Evolutionary conservation across 2,797 vertebrate genomes (phyloP).

Genomic region (Emys orbicularis): DNA sequence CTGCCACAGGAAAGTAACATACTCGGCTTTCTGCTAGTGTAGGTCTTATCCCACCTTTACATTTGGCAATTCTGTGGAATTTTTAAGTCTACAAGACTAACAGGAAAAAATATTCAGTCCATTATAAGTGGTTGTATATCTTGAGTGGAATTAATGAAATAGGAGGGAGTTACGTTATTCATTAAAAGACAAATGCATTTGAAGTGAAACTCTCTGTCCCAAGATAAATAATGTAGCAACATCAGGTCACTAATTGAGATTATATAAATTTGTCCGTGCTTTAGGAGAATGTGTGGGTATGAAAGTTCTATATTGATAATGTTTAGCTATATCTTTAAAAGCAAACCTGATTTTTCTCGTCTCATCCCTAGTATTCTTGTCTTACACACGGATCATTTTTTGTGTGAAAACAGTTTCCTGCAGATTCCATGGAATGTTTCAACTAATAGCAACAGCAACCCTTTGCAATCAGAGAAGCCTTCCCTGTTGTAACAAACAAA

Average conservation of each 20-base stretch:
- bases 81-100: neutral
- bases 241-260: neutral
- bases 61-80: neutral
- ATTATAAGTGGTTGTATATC: rapidly evolving
- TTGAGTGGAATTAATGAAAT: neutral
- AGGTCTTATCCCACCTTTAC: neutral
- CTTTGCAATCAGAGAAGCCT: neutral
- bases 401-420: neutral
- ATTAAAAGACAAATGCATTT: neutral
- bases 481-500: neutral
- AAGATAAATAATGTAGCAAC: neutral
- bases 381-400: rapidly evolving
- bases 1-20: neutral
- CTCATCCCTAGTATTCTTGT: neutral
- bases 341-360: neutral
- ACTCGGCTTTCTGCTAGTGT: neutral
- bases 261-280: neutral
- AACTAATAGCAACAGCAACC: neutral
- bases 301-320: rapidly evolving
- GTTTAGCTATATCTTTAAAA: neutral
- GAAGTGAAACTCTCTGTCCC: neutral
- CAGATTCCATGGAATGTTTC: neutral
- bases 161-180: neutral
- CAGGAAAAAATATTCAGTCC: neutral
- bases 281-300: neutral